Evolutionary conservation across 1,140 invertebrate genomes (phyloP).

Genomic region (Ips typographus): DNA sequence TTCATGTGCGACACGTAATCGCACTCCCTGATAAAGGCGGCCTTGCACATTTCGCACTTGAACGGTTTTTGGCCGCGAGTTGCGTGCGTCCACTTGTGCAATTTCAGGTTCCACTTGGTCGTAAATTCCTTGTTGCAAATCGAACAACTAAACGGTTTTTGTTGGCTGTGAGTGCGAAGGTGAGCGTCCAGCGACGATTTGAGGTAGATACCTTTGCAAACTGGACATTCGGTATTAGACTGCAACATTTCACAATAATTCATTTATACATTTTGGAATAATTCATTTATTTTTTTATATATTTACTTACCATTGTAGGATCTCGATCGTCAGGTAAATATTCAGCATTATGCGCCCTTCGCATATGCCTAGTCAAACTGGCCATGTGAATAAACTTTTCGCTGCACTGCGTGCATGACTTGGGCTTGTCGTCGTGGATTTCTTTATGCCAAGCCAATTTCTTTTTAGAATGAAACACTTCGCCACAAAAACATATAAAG

Average conservation of each 20-base stretch:
- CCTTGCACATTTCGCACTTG: slow-evolving; percentile 81
- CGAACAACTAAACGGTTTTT: slow-evolving; percentile 73
- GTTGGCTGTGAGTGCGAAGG: slow-evolving; percentile 74
- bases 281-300: background rate
- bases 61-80: slow-evolving; percentile 79
- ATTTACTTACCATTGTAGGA: slow-evolving; percentile 12
- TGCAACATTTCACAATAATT: background rate
- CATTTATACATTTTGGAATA: background rate
- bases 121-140: slow-evolving; percentile 84
- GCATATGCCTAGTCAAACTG: slow-evolving; percentile 79
- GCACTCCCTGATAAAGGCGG: slow-evolving; percentile 75
- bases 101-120: slow-evolving; percentile 85
- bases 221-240: slow-evolving; percentile 64
- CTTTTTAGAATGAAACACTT: slow-evolving; percentile 77
- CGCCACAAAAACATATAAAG: slow-evolving; percentile 80
- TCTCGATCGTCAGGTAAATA: slow-evolving; percentile 64
- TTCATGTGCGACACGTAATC: slow-evolving; percentile 84
- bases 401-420: slow-evolving; percentile 78
- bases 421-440: slow-evolving; percentile 78
- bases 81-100: slow-evolving; percentile 88
- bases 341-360: slow-evolving; percentile 73
- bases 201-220: slow-evolving; percentile 78
- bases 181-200: slow-evolving; percentile 78
- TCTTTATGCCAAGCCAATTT: slow-evolving; percentile 84
- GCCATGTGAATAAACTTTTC: slow-evolving; percentile 81